phyloP scores from a whole-genome alignment of 2,888 invertebrate species.

The Mimumesa dahlbomi region DNA sequence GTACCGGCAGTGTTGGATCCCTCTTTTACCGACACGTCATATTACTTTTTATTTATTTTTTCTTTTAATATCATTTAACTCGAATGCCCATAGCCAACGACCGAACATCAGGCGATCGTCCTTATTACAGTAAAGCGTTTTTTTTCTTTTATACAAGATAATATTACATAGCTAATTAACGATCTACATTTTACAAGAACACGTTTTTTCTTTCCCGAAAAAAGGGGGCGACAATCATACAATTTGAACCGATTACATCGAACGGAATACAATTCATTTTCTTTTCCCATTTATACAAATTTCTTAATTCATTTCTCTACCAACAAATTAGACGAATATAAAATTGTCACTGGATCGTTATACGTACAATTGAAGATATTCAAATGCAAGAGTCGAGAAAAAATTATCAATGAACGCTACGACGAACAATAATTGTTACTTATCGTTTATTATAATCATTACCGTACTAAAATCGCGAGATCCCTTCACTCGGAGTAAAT shows the following conservation, averaged over 20 bases:
- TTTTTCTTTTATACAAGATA: slow-evolving; percentile 21
- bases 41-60: slow-evolving; percentile 21
- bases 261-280: too few relatives aligned
- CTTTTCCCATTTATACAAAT: too few relatives aligned
- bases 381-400: too few relatives aligned
- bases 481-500: slow-evolving; percentile 34
- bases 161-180: slow-evolving; percentile 10
- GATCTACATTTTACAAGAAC: slow-evolving; percentile 32
- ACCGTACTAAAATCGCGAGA: background rate
- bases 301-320: too few relatives aligned
- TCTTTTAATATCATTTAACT: slow-evolving; percentile 11
- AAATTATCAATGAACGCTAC: too few relatives aligned
- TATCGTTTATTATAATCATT: too few relatives aligned
- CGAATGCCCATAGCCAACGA: slow-evolving; percentile 57
- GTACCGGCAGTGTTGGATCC: slow-evolving; percentile 63
- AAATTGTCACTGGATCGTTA: too few relatives aligned
- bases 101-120: slow-evolving; percentile 45
- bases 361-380: too few relatives aligned
- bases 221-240: too few relatives aligned
- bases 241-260: too few relatives aligned
- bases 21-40: background rate
- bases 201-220: slow-evolving; percentile 10
- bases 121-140: slow-evolving; percentile 32
- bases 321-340: too few relatives aligned
- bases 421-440: too few relatives aligned